Conservation (phyloP, 2,113 vertebrate species). For the Dryoscopus gambensis region DNA sequence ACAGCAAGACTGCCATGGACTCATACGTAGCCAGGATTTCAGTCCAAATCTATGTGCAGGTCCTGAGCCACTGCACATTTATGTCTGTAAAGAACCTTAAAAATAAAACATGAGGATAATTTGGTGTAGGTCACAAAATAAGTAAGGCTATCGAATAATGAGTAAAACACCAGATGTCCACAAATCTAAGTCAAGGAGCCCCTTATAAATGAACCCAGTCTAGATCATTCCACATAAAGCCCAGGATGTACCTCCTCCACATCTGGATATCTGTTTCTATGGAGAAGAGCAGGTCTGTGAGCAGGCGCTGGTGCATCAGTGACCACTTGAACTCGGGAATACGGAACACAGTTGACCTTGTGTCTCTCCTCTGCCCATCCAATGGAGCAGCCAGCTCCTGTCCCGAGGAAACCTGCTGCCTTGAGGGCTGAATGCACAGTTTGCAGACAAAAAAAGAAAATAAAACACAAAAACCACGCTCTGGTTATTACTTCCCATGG, state of each 20-base stretch:
- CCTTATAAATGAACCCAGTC: not conserved
- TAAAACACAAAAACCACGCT: not conserved
- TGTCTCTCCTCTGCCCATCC: slow-evolving; percentile 75
- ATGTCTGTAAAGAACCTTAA: not conserved
- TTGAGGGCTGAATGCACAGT: slow-evolving; percentile 63
- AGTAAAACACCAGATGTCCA: not conserved
- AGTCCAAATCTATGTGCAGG: not conserved
- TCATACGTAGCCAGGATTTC: not conserved
- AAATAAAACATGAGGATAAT: not conserved
- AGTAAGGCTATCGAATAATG: not conserved
- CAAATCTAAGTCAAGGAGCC: rapidly evolving
- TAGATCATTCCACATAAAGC: not conserved
- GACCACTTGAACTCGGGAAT: slow-evolving; percentile 98
- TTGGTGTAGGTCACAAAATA: not conserved
- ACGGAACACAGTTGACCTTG: slow-evolving; percentile 87
- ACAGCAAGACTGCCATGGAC: not conserved
- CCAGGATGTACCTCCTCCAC: slow-evolving; percentile 88
- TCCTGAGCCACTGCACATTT: not conserved
- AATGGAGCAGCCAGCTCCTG: slow-evolving; percentile 26
- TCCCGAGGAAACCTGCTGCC: slow-evolving; percentile 60
- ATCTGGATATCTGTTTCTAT: slow-evolving; percentile 98
- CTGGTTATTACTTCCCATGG: not conserved
- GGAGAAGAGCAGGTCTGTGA: slow-evolving; percentile 94
- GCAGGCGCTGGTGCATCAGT: slow-evolving; percentile 93
- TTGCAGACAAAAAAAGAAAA: not conserved